These are phyloP conservation scores for Scomber scombrus DNA, from an alignment of 2,113 vertebrate genomes.

Conservation along the genomic window DNA sequence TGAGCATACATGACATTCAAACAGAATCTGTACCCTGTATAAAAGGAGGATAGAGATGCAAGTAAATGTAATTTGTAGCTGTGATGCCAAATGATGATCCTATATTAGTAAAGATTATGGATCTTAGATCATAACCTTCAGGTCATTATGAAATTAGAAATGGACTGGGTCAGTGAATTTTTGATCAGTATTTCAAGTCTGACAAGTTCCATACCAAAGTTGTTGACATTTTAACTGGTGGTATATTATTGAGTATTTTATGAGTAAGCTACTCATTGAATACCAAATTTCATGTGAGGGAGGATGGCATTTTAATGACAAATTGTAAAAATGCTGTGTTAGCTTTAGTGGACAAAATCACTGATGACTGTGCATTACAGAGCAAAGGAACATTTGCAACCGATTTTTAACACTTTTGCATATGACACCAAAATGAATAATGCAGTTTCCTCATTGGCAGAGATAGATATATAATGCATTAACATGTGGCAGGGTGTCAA, in stretches of 20 bases:
- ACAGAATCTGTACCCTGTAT: constrained; percentile 1
- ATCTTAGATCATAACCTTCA: constrained; percentile 18
- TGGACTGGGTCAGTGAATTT: constrained; percentile 2
- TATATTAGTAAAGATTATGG: background rate
- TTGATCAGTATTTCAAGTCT: constrained; percentile 24
- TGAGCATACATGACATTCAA: background rate
- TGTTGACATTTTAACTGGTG: background rate
- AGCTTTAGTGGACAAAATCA: constrained; percentile 42
- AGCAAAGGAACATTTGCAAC: constrained; percentile 37
- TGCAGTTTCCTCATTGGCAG: constrained; percentile 47
- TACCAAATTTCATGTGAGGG: constrained; percentile 21
- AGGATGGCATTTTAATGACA: constrained; percentile 27
- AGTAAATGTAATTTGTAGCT: background rate
- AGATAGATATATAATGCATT: constrained; percentile 57
- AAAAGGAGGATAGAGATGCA: constrained; percentile 7
- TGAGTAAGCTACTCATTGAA: constrained; percentile 16
- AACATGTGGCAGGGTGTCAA: constrained; percentile 34
- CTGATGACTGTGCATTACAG: constrained; percentile 29
- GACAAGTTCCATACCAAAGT: constrained; percentile 15
- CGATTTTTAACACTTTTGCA: constrained; percentile 41
- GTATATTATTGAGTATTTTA: constrained; percentile 29
- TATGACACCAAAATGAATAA: constrained; percentile 52
- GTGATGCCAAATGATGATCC: constrained; percentile 3
- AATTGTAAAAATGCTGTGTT: constrained; percentile 31
- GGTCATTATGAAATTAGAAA: constrained; percentile 28